Evolutionary conservation across 2,888 invertebrate genomes (phyloP).

Genomic region (Laothoe populi): DNA sequence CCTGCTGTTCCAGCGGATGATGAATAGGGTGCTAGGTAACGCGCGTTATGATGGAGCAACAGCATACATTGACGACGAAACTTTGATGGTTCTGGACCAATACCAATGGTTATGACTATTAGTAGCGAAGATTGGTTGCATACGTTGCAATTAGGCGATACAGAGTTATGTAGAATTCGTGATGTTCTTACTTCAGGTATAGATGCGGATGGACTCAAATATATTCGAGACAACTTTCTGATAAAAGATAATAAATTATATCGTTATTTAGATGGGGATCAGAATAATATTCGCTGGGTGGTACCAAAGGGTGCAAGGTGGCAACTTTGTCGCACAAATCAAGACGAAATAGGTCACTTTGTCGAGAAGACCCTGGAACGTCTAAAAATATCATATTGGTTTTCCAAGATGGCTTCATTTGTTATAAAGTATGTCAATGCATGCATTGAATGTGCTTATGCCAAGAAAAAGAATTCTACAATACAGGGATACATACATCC

Average conservation of each 20-base stretch:
- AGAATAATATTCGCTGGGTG: conserved; percentile 1
- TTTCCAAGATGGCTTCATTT: not conserved
- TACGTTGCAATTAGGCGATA: not conserved
- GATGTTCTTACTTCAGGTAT: not conserved
- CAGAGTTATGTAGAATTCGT: not conserved
- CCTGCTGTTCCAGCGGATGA: too few species aligned
- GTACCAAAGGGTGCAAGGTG: conserved; percentile 32
- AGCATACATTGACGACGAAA: too few species aligned
- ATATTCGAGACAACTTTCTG: not conserved
- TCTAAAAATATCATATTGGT: not conserved
- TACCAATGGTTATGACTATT: not conserved
- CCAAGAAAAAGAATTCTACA: not conserved
- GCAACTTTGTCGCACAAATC: conserved; percentile 32
- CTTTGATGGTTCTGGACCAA: not conserved
- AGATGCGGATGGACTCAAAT: not conserved
- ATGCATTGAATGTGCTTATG: not conserved
- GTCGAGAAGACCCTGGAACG: not conserved
- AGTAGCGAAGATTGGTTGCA: not conserved
- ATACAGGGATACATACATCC: not conserved
- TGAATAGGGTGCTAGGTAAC: too few species aligned
- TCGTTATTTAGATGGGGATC: not conserved
- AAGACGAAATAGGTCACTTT: conserved; percentile 31
- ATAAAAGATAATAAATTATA: not conserved
- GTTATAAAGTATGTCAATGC: not conserved
- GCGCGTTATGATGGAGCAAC: too few species aligned